Percentiles rank a stretch among this genome's conserved stretches.
Conservation (phyloP, 2,797 vertebrate species). For the Myotis pilosus region DNA sequence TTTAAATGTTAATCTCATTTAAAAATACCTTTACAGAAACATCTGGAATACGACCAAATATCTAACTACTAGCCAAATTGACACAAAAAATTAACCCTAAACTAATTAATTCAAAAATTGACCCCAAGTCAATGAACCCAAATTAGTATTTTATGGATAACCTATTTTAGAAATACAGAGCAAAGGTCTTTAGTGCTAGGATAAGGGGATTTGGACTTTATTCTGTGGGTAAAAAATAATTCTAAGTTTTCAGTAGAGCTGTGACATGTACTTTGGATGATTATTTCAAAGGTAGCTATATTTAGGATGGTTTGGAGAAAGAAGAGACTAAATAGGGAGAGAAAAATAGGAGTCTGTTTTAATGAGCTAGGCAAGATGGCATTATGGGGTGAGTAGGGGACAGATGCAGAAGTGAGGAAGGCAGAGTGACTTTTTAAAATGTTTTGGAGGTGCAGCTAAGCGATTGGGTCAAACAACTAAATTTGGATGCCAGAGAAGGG, state of each 20-base stretch:
- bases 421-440: background rate
- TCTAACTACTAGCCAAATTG: background rate
- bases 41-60: constrained; percentile 10
- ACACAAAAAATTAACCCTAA: background rate
- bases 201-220: background rate
- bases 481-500: background rate
- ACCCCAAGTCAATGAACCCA: background rate
- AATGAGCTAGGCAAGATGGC: background rate
- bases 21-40: background rate
- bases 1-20: background rate
- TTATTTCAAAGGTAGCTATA: background rate
- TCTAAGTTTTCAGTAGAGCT: background rate
- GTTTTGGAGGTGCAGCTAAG: background rate
- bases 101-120: background rate
- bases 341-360: background rate
- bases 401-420: background rate
- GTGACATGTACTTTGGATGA: background rate
- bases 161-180: background rate
- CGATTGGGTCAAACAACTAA: background rate
- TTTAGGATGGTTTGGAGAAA: background rate
- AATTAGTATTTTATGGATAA: background rate
- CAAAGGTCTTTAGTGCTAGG: background rate
- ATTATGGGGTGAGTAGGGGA: background rate
- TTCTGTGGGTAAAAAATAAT: background rate
- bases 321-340: background rate